Evolutionary conservation across 2,113 vertebrate genomes (phyloP).

Genomic region (Struthio camelus): DNA sequence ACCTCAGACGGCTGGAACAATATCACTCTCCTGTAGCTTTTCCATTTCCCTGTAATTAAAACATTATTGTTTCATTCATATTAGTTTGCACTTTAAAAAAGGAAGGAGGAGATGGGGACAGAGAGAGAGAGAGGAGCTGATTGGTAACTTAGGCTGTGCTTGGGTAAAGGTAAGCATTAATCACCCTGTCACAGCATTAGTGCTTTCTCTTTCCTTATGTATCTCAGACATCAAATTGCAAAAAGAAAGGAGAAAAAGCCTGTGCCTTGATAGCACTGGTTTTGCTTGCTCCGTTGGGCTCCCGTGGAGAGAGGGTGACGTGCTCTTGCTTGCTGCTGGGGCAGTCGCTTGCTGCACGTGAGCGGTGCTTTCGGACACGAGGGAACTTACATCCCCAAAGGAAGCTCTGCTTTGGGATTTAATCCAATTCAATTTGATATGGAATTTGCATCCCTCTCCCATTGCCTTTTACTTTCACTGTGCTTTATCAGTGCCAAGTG

Average conservation of each 20-base stretch:
- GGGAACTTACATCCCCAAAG: neutral
- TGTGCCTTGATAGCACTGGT: neutral
- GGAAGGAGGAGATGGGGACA: neutral
- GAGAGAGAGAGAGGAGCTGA: neutral
- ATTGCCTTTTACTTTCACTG: neutral
- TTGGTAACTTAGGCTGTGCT: neutral
- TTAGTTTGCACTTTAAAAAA: constrained; percentile 15
- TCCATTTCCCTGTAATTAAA: constrained; percentile 50
- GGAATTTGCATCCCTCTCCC: neutral
- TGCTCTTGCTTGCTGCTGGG: neutral
- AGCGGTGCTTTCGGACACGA: neutral
- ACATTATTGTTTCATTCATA: constrained; percentile 18
- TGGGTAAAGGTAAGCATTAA: constrained; percentile 16
- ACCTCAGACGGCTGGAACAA: neutral
- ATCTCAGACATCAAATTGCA: neutral
- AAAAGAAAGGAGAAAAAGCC: neutral
- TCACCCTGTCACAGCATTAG: neutral
- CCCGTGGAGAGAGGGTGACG: neutral
- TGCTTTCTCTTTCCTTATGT: neutral
- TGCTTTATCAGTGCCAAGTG: neutral
- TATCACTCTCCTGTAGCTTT: neutral
- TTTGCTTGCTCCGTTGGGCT: neutral
- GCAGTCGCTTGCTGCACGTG: accelerated
- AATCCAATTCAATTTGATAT: no score
- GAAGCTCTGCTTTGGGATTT: neutral